Percentiles rank a stretch among this genome's conserved stretches.
Evolutionary conservation across 2,113 vertebrate species (phyloP).

Genomic region (Narcine bancroftii): DNA sequence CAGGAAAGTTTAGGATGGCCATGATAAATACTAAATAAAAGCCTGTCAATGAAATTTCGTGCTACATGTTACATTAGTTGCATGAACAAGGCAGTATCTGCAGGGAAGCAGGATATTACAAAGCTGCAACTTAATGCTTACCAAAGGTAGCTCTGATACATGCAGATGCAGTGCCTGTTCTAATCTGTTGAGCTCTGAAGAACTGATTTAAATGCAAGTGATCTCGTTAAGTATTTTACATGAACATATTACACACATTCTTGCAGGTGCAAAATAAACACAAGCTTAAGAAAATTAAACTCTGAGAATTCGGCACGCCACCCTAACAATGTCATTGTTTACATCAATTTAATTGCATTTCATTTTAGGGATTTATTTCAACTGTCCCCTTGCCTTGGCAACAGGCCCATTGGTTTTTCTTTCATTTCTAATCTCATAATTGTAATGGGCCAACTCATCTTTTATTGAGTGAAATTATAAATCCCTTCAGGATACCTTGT

Average conservation of each 20-base stretch:
- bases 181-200: background rate
- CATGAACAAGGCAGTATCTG: background rate
- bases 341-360: background rate
- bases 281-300: background rate
- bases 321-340: background rate
- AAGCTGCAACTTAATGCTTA: background rate
- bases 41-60: background rate
- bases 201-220: background rate
- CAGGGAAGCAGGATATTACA: background rate
- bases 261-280: background rate
- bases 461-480: background rate
- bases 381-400: background rate
- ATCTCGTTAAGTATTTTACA: background rate
- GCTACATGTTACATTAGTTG: background rate
- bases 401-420: background rate
- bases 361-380: background rate
- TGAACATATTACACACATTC: background rate
- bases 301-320: background rate
- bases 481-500: background rate
- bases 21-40: background rate
- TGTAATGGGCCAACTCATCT: background rate
- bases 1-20: background rate
- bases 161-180: background rate
- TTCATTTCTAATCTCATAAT: background rate
- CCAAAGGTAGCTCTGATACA: background rate